Base-by-base conservation (phyloP, 2,113 vertebrate species). In the Marmota monax region DNA sequence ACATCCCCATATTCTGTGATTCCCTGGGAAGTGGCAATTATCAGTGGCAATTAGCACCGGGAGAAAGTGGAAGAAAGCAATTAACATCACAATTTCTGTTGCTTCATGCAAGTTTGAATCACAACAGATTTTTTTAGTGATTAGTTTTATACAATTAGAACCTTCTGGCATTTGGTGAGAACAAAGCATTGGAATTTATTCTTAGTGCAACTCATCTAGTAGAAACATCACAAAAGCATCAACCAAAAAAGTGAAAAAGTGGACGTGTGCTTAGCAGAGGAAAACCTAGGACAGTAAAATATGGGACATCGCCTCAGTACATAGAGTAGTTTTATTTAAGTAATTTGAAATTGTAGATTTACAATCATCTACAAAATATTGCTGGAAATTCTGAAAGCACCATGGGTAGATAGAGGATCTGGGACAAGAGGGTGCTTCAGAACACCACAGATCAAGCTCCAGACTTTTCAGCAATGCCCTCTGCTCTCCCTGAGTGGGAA, bases 21-120 rank as follows among this genome's bases (percentile, higher is more conserved):
- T 96, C 94, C 82, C 96, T 88, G 34, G 94, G 67, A 96, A 90
- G 45, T 63, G 45, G 45, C 80, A 90, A 70, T 97, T 86, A 51
- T 69, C 53, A 25, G 42, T n/a, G 56, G 53, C 84, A 94, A 84
- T 92, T 93, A 97, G 61, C 77, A 94, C 73, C 79, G 11, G 61
- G 34, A 80, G 53, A 96, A 94, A 85, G 45, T 92, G n/a, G 65
- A 90, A 82, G 82, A 95, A 39, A 94, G 39, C 53, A 97, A 95
- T 92, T 96, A 90, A 53, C 80, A 37, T 61, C 89, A 93, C 63
- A 87, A 72, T 88, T 92, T 95, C 84, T 90, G 22, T 95, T 87
- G 42, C 42, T 95, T 85, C 92, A 92, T 84, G 65, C 22, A 88
- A 96, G 29, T 72, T 73, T 0, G 3, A 74, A 67, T 73, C 72